Percentiles rank a stretch among this genome's conserved stretches.
Evolutionary conservation across 2,888 invertebrate species (phyloP).

Genomic region (Microplitis manilae): DNA sequence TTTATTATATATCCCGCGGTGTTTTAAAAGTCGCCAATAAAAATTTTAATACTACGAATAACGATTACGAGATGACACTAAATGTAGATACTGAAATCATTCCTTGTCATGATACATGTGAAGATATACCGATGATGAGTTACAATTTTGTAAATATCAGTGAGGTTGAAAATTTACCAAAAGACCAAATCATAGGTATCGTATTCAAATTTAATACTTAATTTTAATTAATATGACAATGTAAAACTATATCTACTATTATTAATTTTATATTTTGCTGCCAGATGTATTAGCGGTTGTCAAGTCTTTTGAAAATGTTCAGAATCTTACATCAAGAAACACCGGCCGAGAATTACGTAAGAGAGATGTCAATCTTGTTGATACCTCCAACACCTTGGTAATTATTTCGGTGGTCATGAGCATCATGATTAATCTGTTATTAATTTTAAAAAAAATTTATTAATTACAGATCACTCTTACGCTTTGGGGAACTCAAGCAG

Average conservation of each 20-base stretch:
- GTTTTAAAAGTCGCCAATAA: slow-evolving; percentile 95
- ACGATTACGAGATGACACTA: slow-evolving; percentile 97
- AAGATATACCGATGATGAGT: slow-evolving; percentile 82
- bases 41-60: slow-evolving; percentile 85
- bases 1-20: slow-evolving; percentile 90
- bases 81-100: slow-evolving; percentile 79
- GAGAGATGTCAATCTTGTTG: slow-evolving; percentile 89
- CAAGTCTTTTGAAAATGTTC: slow-evolving; percentile 81
- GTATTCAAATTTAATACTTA: slow-evolving; percentile 47
- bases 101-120: slow-evolving; percentile 69
- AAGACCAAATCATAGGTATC: slow-evolving; percentile 82
- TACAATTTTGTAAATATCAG: slow-evolving; percentile 74
- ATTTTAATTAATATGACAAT: too few species aligned
- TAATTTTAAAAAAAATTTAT: background rate
- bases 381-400: slow-evolving; percentile 84
- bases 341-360: slow-evolving; percentile 90
- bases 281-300: slow-evolving; percentile 93
- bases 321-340: slow-evolving; percentile 80
- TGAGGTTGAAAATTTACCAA: slow-evolving; percentile 79
- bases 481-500: slow-evolving; percentile 93
- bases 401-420: slow-evolving; percentile 49
- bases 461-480: slow-evolving; percentile 80
- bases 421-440: too few species aligned
- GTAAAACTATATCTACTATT: too few species aligned
- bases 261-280: slow-evolving; percentile 53